Percentiles rank a stretch among this genome's conserved stretches.
Conservation (phyloP, 2,797 vertebrate species). For the Delichon dasypus region DNA sequence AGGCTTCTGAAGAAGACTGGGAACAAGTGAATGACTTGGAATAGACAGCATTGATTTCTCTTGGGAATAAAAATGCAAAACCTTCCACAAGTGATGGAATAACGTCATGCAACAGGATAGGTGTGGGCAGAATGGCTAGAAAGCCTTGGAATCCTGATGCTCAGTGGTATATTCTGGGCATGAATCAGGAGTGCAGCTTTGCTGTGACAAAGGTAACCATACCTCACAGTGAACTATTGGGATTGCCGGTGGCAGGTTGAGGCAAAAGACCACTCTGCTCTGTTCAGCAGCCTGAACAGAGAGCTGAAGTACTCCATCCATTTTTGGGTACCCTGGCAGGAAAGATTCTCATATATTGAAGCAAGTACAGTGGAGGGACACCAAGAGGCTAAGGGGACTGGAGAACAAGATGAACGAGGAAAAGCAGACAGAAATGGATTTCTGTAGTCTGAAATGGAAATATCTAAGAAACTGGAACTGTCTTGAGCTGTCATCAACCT, state of each 20-base stretch:
- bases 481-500: neutral
- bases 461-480: neutral
- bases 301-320: neutral
- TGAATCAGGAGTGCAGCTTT: neutral
- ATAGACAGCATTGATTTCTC: neutral
- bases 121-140: neutral
- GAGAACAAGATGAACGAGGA: neutral
- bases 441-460: neutral
- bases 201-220: neutral
- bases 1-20: neutral
- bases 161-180: neutral
- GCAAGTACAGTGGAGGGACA: neutral
- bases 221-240: neutral
- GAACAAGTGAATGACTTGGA: neutral
- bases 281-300: neutral
- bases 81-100: neutral
- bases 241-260: neutral
- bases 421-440: neutral
- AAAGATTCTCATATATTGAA: neutral
- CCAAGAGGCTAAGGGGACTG: neutral
- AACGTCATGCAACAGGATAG: neutral
- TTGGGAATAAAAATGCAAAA: neutral
- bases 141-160: neutral
- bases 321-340: neutral
- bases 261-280: neutral